A percentile compares a stretch with the other conserved stretches of the same genome.
Evolutionary conservation across 2,888 invertebrate species (phyloP).

Genomic region (Hylaea fasciaria): DNA sequence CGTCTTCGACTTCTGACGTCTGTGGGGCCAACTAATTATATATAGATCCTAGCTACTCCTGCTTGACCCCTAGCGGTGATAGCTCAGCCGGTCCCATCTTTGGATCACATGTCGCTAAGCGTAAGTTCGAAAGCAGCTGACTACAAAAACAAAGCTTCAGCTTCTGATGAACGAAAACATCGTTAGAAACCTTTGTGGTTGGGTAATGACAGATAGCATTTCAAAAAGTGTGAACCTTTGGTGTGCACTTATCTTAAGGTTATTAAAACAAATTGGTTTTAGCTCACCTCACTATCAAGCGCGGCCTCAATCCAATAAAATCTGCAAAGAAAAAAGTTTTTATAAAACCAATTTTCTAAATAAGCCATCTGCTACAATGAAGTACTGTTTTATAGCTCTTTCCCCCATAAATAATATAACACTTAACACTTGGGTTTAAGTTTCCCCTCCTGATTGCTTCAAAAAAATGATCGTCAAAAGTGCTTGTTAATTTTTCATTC

Average conservation of each 20-base stretch:
- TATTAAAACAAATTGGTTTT: background rate
- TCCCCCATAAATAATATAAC: slow-evolving; percentile 25
- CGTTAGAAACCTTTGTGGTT: too few relatives aligned
- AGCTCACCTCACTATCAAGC: background rate
- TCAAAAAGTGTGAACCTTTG: background rate
- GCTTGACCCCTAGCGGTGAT: too few relatives aligned
- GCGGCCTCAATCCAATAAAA: slow-evolving; percentile 12
- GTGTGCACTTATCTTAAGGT: too few relatives aligned
- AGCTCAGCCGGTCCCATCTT: too few relatives aligned
- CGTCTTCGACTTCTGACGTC: too few relatives aligned
- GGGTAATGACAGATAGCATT: too few relatives aligned
- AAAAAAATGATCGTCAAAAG: slow-evolving; percentile 53
- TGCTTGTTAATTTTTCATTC: slow-evolving; percentile 63
- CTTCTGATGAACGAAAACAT: too few relatives aligned
- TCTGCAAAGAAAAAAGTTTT: slow-evolving; percentile 19
- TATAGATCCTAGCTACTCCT: too few relatives aligned
- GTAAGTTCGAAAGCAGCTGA: too few relatives aligned
- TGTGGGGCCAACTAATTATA: too few relatives aligned
- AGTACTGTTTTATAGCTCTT: slow-evolving; percentile 18
- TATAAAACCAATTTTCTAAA: slow-evolving; percentile 13
- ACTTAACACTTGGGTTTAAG: slow-evolving; percentile 26
- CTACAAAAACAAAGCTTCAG: too few relatives aligned
- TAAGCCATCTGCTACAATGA: slow-evolving; percentile 17
- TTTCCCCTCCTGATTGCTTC: slow-evolving; percentile 30
- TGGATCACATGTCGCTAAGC: too few relatives aligned